Percentiles rank a stretch among this genome's conserved stretches.
Conservation (phyloP, 2,113 vertebrate genomes). For the Macquaria australasica region DNA sequence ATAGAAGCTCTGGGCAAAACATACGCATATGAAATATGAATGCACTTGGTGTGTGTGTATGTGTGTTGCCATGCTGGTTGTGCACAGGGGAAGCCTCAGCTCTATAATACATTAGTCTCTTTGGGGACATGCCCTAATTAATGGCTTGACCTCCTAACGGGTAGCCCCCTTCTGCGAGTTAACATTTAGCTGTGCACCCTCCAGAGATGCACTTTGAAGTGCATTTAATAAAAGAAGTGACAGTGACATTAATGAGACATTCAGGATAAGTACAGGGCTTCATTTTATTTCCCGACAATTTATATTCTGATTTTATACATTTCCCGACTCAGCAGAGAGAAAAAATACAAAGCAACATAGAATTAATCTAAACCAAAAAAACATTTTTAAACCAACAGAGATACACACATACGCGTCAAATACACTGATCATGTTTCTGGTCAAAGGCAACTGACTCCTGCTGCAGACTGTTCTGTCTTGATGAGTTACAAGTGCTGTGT, state of each 20-base stretch:
- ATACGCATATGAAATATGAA: slow-evolving; percentile 67
- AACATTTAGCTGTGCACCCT: slow-evolving; percentile 82
- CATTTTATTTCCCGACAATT: slow-evolving; percentile 81
- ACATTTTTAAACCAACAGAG: slow-evolving; percentile 46
- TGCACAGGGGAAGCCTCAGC: slow-evolving; percentile 71
- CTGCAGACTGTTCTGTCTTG: slow-evolving; percentile 47
- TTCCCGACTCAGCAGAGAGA: slow-evolving; percentile 67
- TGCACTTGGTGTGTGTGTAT: slow-evolving; percentile 46
- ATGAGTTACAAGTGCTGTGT: slow-evolving; percentile 41
- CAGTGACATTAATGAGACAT: slow-evolving; percentile 77
- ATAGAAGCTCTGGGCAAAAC: slow-evolving; percentile 73
- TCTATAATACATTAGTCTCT: slow-evolving; percentile 79
- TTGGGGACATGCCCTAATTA: slow-evolving; percentile 84
- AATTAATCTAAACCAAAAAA: slow-evolving; percentile 71
- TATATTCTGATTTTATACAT: slow-evolving; percentile 76
- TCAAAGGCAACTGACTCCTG: slow-evolving; percentile 56
- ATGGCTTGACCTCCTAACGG: slow-evolving; percentile 82
- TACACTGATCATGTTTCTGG: slow-evolving; percentile 61
- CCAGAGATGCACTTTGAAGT: slow-evolving; percentile 74
- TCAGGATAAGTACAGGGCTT: slow-evolving; percentile 64
- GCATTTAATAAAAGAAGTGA: slow-evolving; percentile 72
- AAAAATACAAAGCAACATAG: slow-evolving; percentile 69
- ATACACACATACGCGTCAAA: slow-evolving; percentile 54
- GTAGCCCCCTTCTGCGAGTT: slow-evolving; percentile 81
- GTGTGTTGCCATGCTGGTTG: slow-evolving; percentile 59